Conservation (phyloP, 2,888 invertebrate genomes). For the Himalopsyche anomala region DNA sequence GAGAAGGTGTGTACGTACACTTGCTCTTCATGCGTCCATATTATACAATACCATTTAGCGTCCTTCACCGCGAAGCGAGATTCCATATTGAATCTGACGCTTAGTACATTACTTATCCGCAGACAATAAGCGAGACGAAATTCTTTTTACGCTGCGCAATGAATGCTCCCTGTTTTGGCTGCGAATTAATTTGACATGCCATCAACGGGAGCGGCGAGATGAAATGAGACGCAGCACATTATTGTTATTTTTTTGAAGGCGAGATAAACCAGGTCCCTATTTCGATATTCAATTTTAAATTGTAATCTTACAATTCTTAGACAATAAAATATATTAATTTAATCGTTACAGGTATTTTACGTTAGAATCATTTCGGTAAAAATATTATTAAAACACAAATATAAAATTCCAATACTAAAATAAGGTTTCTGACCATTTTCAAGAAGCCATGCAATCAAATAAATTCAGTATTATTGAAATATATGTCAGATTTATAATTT, state of each 20-base stretch:
- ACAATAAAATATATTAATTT: too few species aligned
- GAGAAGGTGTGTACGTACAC: constrained; percentile 11
- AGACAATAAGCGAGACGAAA: constrained; percentile 48
- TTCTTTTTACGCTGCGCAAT: constrained; percentile 44
- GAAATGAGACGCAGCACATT: constrained; percentile 8
- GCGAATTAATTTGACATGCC: constrained; percentile 40
- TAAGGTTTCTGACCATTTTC: too few species aligned
- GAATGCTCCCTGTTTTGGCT: constrained; percentile 46
- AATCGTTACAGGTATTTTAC: too few species aligned
- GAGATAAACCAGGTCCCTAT: not conserved
- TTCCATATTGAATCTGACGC: constrained; percentile 62
- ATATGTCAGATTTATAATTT: too few species aligned
- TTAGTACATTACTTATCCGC: constrained; percentile 57
- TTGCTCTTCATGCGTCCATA: constrained; percentile 20
- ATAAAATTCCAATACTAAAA: too few species aligned
- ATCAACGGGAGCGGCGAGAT: constrained; percentile 27
- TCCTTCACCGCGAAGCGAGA: constrained; percentile 53
- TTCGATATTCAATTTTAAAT: too few species aligned
- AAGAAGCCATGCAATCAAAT: too few species aligned
- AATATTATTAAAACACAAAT: too few species aligned
- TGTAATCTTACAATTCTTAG: too few species aligned
- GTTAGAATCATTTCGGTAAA: too few species aligned
- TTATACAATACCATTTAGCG: constrained; percentile 55
- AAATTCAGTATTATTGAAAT: too few species aligned
- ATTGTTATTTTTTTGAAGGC: constrained; percentile 32